Evolutionary conservation across 2,797 vertebrate species (phyloP), one percentile per base, ranked within the genome.

Genomic region (Syncerus caffer): DNA sequence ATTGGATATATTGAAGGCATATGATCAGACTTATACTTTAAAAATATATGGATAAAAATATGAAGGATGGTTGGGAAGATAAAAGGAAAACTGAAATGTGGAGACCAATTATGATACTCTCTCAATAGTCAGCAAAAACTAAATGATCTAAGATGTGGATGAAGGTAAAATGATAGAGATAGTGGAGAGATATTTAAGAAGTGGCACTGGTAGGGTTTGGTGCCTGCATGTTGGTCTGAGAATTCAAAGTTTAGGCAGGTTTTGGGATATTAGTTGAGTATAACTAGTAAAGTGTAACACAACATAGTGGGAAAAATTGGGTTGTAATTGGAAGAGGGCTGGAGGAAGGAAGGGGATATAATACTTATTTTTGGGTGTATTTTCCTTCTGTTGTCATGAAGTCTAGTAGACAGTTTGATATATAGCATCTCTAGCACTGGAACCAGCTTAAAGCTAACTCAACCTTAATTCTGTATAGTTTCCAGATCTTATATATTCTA

Each of bases 31-130:
- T 53, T 94, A 80, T 31, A 94, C 5, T 85, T 29, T 14, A 58
- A 62, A 76, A 64, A 38, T 50, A 38, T 89, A 80, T 92, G 34
- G 53, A 83, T 94, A 50, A 88, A 95, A 90, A 74, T 62, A 15
- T 90, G 34, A 31, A 82, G 58, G 21, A 34, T 74, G 15, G 2
- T 85, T 88, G 55, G 53, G 42, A 85, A 21, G 23, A 9, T 50
- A 95, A 84, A 74, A 51, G 25, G 21, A 86, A 96, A 27, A 38
- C 9, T 80, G 10, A 89, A 80, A 8, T 85, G 62, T 60, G 10
- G 25, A 86, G 62, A 55, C 9, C 51, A 64, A 19, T 53, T 64
- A 51, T 71, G n/a, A 91, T 7, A 3, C 11, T 90, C 7, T 93
- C 3, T 42, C 42, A 25, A 45, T 8, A 60, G 12, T 58, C 38